phyloP scores from a whole-genome alignment of 2,113 vertebrate species.

The Hypomesus transpacificus region DNA sequence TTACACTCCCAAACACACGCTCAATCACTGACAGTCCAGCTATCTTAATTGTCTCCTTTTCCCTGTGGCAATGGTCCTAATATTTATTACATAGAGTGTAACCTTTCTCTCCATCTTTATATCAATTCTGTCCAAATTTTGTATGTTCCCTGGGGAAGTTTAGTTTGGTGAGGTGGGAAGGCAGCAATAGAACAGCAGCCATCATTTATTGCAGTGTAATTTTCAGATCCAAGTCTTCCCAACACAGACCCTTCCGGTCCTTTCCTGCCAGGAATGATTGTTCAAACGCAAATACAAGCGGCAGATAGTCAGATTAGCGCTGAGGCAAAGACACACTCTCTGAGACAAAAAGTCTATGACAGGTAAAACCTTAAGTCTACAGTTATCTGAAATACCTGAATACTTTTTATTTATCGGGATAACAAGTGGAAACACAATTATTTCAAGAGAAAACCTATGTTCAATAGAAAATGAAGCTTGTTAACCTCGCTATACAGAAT shows the following conservation, averaged over 20 bases:
- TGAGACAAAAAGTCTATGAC: no score
- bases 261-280: slow-evolving; percentile 46
- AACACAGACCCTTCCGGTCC: neutral
- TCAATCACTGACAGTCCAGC: slow-evolving; percentile 54
- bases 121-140: neutral
- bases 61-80: neutral
- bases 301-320: no score
- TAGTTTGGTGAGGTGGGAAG: neutral
- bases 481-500: no score
- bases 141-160: neutral
- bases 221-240: neutral
- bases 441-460: no score
- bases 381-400: no score
- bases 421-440: no score
- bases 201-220: neutral
- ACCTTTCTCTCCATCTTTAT: neutral
- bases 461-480: no score
- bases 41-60: slow-evolving; percentile 33
- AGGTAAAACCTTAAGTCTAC: no score
- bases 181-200: no score
- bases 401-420: no score
- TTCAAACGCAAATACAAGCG: slow-evolving; percentile 37
- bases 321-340: no score
- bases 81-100: neutral
- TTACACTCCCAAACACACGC: slow-evolving; percentile 27